Percentiles rank a stretch among this genome's conserved stretches.
phyloP scores from a whole-genome alignment of 2,113 vertebrate genomes.

The Motacilla tschutschensis region DNA sequence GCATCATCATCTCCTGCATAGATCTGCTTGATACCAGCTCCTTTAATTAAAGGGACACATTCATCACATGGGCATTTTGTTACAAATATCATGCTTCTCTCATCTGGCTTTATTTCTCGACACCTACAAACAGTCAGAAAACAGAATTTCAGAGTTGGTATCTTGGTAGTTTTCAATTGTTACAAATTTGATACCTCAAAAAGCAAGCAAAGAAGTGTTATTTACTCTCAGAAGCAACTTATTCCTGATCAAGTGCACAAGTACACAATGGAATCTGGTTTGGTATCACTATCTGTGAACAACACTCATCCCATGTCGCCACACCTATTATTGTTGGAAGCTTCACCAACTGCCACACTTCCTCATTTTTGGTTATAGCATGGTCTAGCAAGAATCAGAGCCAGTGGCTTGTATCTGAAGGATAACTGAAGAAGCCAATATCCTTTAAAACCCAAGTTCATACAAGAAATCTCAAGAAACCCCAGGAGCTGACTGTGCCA shows the following conservation, averaged over 20 bases:
- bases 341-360: background rate
- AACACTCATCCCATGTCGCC: background rate
- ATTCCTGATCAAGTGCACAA: background rate
- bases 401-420: background rate
- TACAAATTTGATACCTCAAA: background rate
- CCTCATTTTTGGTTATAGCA: background rate
- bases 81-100: slow-evolving; percentile 90
- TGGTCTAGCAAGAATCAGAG: background rate
- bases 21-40: slow-evolving; percentile 90
- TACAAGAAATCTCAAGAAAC: background rate
- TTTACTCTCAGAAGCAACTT: background rate
- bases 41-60: slow-evolving; percentile 91
- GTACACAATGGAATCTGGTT: background rate
- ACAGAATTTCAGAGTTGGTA: background rate
- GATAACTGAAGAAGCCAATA: background rate
- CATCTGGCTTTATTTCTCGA: slow-evolving; percentile 83
- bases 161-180: background rate
- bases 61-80: slow-evolving; percentile 95
- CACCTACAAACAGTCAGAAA: slow-evolving; percentile 72
- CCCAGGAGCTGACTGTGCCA: background rate
- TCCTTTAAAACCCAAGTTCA: background rate
- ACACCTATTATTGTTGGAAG: background rate
- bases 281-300: background rate
- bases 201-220: background rate
- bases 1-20: slow-evolving; percentile 90